Conservation (phyloP, 1,140 invertebrate genomes). For the Amphibalanus amphitrite region DNA sequence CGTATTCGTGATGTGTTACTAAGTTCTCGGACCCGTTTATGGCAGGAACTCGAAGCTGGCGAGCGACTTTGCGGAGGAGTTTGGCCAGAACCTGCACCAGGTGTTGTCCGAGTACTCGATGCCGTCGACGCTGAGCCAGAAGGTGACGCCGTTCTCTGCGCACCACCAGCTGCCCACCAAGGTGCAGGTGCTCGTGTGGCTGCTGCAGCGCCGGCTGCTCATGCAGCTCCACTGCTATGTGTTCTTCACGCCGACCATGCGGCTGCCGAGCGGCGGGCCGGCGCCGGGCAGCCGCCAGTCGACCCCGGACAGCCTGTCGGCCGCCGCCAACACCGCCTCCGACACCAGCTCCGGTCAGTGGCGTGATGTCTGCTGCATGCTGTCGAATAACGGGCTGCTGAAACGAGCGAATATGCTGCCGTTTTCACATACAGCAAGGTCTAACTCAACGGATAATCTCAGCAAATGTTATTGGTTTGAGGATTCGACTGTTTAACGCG, state of each 20-base stretch:
- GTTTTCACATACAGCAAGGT: no score
- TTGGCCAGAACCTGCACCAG: slow-evolving; percentile 31
- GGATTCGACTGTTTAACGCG: no score
- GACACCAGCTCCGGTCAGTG: slow-evolving; percentile 23
- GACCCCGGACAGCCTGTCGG: slow-evolving; percentile 30
- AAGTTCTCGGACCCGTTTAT: no score
- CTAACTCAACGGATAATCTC: no score
- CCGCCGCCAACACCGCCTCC: background rate
- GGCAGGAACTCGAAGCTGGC: slow-evolving; percentile 9
- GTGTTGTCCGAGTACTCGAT: slow-evolving; percentile 77
- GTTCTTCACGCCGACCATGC: slow-evolving; percentile 46
- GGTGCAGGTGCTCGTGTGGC: slow-evolving; percentile 49
- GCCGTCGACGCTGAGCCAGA: slow-evolving; percentile 66
- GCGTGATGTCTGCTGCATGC: no score
- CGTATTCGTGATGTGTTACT: no score
- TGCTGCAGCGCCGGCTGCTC: slow-evolving; percentile 69
- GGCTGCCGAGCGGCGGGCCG: background rate
- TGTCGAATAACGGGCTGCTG: no score
- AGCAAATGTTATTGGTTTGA: no score
- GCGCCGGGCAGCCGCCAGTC: slow-evolving; percentile 27
- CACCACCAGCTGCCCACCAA: slow-evolving; percentile 38
- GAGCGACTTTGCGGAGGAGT: slow-evolving; percentile 14
- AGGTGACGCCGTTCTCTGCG: slow-evolving; percentile 48
- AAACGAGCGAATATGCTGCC: no score
- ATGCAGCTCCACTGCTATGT: slow-evolving; percentile 87